Conservation (phyloP, 2,888 invertebrate genomes). For the Cosmorhoe ocellata region DNA sequence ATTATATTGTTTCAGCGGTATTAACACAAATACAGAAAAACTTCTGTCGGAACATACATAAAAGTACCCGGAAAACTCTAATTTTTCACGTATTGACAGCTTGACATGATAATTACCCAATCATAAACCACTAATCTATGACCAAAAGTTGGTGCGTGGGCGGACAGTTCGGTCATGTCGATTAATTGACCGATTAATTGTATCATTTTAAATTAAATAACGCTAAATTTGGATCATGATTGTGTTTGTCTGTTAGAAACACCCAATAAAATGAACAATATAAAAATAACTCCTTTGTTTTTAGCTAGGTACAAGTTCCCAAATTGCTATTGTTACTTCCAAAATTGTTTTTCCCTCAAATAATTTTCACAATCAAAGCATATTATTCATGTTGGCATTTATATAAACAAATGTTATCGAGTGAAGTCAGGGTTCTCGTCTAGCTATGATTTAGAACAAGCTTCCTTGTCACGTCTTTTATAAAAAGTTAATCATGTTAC, state of each 20-base stretch:
- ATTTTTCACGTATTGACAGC: neutral
- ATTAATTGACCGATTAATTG: constrained; percentile 35
- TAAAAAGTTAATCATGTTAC: constrained; percentile 32
- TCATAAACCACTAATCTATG: constrained; percentile 9
- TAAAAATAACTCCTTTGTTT: too few species aligned
- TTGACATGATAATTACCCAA: neutral
- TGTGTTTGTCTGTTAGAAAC: constrained; percentile 2
- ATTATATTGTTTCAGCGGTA: too few species aligned
- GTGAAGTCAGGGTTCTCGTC: constrained; percentile 1
- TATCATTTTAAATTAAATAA: constrained; percentile 29
- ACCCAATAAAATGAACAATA: too few species aligned
- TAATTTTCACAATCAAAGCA: too few species aligned
- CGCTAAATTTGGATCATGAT: neutral
- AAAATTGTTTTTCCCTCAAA: too few species aligned
- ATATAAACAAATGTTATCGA: neutral
- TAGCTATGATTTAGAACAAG: constrained; percentile 2
- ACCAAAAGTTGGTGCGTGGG: constrained; percentile 37
- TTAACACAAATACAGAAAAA: too few species aligned
- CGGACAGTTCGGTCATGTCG: constrained; percentile 36
- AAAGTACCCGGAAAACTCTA: too few species aligned
- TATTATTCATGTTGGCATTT: too few species aligned
- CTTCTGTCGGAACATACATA: too few species aligned
- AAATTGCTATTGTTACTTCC: too few species aligned
- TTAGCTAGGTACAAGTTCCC: too few species aligned
- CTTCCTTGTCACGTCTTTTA: constrained; percentile 32